Evolutionary conservation across 2,797 vertebrate species (phyloP), one percentile per base, ranked within the genome.

Genomic region (Parauchenoglanis ngamensis): DNA sequence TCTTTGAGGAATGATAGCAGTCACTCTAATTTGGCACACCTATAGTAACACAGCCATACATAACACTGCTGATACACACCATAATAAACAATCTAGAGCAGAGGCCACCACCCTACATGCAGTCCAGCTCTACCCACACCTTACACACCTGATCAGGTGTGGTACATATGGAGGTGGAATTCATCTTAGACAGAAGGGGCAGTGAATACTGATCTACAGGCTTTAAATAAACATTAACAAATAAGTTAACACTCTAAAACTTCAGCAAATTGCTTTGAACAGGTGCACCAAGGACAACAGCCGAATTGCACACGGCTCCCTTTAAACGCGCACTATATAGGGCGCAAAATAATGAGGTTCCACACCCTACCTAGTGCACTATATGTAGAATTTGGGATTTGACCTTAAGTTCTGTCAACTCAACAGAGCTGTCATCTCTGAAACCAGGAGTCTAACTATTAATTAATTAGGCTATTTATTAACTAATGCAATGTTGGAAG

Each of bases 81-180:
- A 49, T 19, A 2, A 46, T 46, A 80, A 61, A 25, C 7, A 56
- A 35, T 81, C 35, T 63, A 40, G 21, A 63, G 59, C 17, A n/a
- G 23, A 46, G 57, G 78, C 78, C 78, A 81, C 76, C 52, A 78
- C 76, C 76, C 52, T 78, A 21, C n/a, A 78, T 19, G 3, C 7
- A 56, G 56, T 40, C 56, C 54, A 59, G 40, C 46, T 82, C 40
- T 31, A 73, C 35, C 28, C 54, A 73, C 52, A 84, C 7, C 7
- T 73, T 40, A 46, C 83, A 73, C 83, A 72, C 83, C 68, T 84
- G 67, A 70, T 72, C 54, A 73, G 83, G 68, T 84, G 68, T 40
- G 52, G 52, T 75, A 44, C 21, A 59, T 4, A 84, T 25, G 11
- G 5, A 7, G 17, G 67, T 72, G 78, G 78, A 61, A 81, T 44